These are phyloP conservation scores for Pipa parva DNA, from an alignment of 2,113 vertebrate genomes.

Conservation along the genomic window DNA sequence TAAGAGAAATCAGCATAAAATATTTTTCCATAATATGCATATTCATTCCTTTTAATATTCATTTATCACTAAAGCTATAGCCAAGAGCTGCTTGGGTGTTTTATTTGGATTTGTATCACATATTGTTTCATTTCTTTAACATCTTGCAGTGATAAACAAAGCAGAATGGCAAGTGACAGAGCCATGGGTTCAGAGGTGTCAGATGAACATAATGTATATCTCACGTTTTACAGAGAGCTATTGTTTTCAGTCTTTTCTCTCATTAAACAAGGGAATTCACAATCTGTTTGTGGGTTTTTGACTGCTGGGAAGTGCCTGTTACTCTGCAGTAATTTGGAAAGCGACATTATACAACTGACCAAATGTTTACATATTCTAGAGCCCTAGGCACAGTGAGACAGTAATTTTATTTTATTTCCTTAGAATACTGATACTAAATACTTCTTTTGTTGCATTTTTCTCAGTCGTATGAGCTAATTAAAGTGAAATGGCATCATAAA, in stretches of 20 bases:
- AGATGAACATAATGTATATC: not conserved
- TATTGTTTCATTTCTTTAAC: constrained; percentile 14
- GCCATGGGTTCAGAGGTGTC: not conserved
- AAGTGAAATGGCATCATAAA: too few relatives aligned
- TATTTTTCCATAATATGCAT: not conserved
- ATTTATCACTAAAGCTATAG: not conserved
- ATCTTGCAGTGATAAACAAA: constrained; percentile 21
- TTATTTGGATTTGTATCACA: not conserved
- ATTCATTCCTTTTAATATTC: not conserved
- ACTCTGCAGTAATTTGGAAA: not conserved
- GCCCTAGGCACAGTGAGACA: too few relatives aligned
- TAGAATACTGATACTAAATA: too few relatives aligned
- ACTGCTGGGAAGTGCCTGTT: not conserved
- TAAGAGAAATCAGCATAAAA: not conserved
- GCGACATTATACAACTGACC: not conserved
- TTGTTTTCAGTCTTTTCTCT: not conserved
- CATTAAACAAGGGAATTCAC: not conserved
- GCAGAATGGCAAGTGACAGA: not conserved
- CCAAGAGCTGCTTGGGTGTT: not conserved
- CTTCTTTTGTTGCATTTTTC: too few relatives aligned
- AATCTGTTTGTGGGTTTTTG: constrained; percentile 23
- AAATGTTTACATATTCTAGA: too few relatives aligned
- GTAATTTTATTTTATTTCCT: too few relatives aligned
- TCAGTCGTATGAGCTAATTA: too few relatives aligned
- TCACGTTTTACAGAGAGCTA: accelerated